These are phyloP conservation scores for Mnemiopsis leidyi DNA, from an alignment of 37 sponge, comb jelly and placozoan genomes.

Conservation along the genomic window DNA sequence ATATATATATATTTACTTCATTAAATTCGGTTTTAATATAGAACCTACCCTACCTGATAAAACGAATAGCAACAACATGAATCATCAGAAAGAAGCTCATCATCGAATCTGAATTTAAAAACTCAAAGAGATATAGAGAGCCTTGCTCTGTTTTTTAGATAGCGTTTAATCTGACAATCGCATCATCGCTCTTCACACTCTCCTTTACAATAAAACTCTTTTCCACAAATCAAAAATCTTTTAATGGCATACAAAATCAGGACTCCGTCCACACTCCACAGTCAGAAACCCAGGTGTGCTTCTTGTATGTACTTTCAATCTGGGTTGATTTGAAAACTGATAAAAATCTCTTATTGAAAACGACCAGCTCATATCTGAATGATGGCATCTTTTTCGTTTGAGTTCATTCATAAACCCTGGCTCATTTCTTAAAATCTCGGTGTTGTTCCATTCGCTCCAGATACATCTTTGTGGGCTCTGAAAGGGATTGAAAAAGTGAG, in stretches of 20 bases:
- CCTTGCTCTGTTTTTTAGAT: not conserved
- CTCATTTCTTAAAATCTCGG: conserved; percentile 48
- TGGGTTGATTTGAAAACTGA: not conserved
- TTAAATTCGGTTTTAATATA: not conserved
- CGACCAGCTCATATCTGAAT: not conserved
- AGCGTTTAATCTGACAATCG: not conserved
- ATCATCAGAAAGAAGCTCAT: not conserved
- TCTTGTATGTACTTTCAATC: not conserved
- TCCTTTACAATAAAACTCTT: not conserved
- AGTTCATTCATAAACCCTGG: not conserved
- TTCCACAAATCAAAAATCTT: not conserved
- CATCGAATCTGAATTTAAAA: not conserved
- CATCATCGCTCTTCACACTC: not conserved
- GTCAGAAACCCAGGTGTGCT: not conserved
- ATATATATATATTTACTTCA: not conserved
- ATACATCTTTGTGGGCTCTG: conserved; percentile 25
- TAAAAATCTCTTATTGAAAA: not conserved
- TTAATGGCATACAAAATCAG: not conserved
- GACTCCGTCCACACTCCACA: not conserved
- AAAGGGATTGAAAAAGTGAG: not conserved
- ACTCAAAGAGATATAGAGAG: not conserved
- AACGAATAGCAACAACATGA: not conserved
- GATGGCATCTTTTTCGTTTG: not conserved
- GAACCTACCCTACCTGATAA: not conserved
- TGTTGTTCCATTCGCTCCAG: not conserved